These are phyloP conservation scores for Heterodera filipjevi DNA, from an alignment of 2,888 invertebrate species.

Conservation along the genomic window DNA sequence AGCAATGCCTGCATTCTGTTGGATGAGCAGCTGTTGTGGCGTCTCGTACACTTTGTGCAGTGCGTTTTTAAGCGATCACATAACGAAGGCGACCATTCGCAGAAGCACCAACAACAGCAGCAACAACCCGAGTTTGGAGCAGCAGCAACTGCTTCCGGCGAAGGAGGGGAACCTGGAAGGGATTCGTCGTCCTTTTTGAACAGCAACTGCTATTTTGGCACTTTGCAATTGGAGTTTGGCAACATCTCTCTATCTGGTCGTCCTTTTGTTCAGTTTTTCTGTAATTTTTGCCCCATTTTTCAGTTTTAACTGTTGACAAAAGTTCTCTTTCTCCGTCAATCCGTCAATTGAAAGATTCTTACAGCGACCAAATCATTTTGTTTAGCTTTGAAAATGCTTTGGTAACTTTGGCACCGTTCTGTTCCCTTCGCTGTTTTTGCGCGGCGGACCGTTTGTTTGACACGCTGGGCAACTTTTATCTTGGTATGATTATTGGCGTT, in stretches of 20 bases:
- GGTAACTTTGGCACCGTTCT: conserved; percentile 84
- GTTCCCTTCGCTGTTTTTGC: conserved; percentile 84
- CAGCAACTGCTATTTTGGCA: conserved; percentile 78
- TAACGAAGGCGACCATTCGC: neutral
- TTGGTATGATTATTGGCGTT: conserved; percentile 66
- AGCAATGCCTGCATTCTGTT: conserved; percentile 83
- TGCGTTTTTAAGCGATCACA: conserved; percentile 33
- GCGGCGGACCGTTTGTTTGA: conserved; percentile 82
- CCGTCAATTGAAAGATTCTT: conserved; percentile 78
- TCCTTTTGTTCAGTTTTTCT: neutral
- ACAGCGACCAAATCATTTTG: conserved; percentile 77
- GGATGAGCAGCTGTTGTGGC: conserved; percentile 82
- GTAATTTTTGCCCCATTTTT: conserved; percentile 69
- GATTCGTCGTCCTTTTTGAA: neutral
- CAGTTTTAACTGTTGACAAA: conserved; percentile 85
- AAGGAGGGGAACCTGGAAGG: no score
- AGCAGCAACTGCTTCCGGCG: neutral
- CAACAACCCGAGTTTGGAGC: neutral
- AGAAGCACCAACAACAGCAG: conserved; percentile 12
- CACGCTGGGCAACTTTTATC: conserved; percentile 83
- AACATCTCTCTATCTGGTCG: conserved; percentile 81
- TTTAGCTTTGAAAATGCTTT: conserved; percentile 95
- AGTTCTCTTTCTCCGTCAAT: conserved; percentile 75
- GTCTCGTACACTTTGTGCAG: conserved; percentile 70
- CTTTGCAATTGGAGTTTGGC: conserved; percentile 78